These are phyloP conservation scores for Anaspis maculata DNA, from an alignment of 2,888 invertebrate genomes.

Conservation along the genomic window DNA sequence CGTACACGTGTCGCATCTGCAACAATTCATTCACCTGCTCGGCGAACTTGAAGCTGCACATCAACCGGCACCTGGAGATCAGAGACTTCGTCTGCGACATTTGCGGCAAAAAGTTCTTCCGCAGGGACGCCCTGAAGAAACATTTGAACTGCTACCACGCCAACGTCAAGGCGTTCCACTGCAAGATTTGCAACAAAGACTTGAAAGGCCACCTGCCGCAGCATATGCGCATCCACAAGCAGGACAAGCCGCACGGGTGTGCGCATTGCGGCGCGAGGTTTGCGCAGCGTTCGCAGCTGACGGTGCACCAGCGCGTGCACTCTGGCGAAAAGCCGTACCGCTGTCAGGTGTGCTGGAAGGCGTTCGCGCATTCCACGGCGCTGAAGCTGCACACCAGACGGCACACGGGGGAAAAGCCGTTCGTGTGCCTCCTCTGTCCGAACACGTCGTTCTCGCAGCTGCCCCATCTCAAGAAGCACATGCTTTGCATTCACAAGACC, in stretches of 20 bases:
- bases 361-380: constrained; percentile 79
- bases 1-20: constrained; percentile 64
- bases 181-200: constrained; percentile 71
- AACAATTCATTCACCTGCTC: constrained; percentile 61
- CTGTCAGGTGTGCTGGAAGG: constrained; percentile 71
- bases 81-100: constrained; percentile 71
- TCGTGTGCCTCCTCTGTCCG: constrained; percentile 60
- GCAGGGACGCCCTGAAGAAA: constrained; percentile 65
- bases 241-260: constrained; percentile 69
- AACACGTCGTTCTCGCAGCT: constrained; percentile 70
- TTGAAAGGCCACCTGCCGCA: constrained; percentile 75
- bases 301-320: constrained; percentile 77
- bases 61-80: constrained; percentile 63
- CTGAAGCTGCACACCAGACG: constrained; percentile 73
- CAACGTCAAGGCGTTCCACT: constrained; percentile 66
- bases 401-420: constrained; percentile 82
- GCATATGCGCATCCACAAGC: constrained; percentile 73
- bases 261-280: constrained; percentile 71
- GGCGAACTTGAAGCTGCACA: constrained; percentile 54
- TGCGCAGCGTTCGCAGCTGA: constrained; percentile 75
- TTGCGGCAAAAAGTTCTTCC: constrained; percentile 70
- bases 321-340: constrained; percentile 76
- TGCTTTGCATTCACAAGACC: constrained; percentile 75
- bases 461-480: constrained; percentile 82
- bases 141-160: constrained; percentile 70